Conservation (phyloP, 1,140 invertebrate species). For the Eurytemora carolleeae region DNA sequence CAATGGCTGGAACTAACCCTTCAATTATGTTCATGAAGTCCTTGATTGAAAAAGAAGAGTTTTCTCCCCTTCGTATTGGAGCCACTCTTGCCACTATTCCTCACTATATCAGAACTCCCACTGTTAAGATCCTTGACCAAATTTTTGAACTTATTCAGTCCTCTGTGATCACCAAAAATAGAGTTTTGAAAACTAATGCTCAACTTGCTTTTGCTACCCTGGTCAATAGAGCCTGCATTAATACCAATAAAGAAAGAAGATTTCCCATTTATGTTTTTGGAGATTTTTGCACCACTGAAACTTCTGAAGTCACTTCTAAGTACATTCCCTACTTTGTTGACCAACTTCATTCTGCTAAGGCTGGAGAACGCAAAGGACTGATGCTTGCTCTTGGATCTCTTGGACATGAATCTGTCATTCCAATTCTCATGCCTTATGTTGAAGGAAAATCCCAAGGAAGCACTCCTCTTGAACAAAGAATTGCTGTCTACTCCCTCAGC, state of each 20-base stretch:
- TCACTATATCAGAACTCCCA: conserved; percentile 10
- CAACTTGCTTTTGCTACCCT: background rate
- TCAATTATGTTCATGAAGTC: conserved; percentile 5
- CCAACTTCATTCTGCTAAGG: background rate
- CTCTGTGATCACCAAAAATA: background rate
- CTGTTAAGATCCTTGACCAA: conserved; percentile 1
- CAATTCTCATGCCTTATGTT: conserved; percentile 6
- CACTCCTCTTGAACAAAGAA: background rate
- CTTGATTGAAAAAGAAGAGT: conserved; percentile 1
- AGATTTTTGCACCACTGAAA: conserved; percentile 7
- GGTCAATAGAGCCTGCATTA: conserved; percentile 3
- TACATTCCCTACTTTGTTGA: conserved; percentile 10
- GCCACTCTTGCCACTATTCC: background rate
- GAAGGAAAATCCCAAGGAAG: background rate
- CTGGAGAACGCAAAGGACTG: background rate
- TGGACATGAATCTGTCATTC: conserved; percentile 5
- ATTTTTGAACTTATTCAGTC: conserved; percentile 6
- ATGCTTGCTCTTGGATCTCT: conserved; percentile 12
- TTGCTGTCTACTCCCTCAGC: conserved; percentile 18
- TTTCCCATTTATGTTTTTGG: conserved; percentile 12
- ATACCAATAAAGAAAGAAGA: background rate
- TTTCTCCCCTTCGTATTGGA: background rate
- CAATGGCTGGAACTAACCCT: conserved; percentile 4
- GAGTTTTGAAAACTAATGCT: background rate
- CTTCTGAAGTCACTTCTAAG: background rate